Percentiles rank a stretch among this genome's conserved stretches.
These are phyloP conservation scores for Bellardia bayeri DNA, from an alignment of 2,888 invertebrate species.

Conservation along the genomic window DNA sequence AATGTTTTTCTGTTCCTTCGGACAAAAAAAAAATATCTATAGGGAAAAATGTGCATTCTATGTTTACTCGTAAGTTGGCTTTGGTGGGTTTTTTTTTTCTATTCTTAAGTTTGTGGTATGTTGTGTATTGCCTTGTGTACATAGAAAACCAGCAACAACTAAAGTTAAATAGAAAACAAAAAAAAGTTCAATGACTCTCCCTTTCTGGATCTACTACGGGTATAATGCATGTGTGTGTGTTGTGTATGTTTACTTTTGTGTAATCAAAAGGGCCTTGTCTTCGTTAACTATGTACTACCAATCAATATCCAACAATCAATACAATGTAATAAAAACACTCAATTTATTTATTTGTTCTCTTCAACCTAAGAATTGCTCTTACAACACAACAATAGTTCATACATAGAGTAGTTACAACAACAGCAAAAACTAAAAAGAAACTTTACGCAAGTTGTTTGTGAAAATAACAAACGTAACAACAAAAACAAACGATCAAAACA, in stretches of 20 bases:
- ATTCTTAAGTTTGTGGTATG: conserved; percentile 47
- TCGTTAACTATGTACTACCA: conserved; percentile 23
- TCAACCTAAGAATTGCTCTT: conserved; percentile 31
- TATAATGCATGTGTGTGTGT: background rate
- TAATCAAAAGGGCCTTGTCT: conserved; percentile 61
- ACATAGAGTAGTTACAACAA: background rate
- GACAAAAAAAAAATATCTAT: background rate
- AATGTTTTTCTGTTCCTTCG: conserved; percentile 25
- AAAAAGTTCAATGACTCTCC: conserved; percentile 71
- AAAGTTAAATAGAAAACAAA: conserved; percentile 46
- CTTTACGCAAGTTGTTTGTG: conserved; percentile 41
- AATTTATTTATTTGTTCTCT: conserved; percentile 68
- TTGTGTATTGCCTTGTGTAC: conserved; percentile 40
- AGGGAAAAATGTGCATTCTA: conserved; percentile 26
- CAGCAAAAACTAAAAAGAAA: conserved; percentile 7
- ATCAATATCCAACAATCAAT: conserved; percentile 53
- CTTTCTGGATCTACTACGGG: conserved; percentile 26
- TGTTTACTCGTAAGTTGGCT: conserved; percentile 29
- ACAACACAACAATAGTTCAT: conserved; percentile 3
- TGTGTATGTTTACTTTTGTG: conserved; percentile 25
- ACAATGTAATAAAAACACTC: conserved; percentile 47
- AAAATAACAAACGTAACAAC: conserved; percentile 28
- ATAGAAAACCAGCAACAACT: conserved; percentile 31
- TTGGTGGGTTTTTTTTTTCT: conserved; percentile 30
- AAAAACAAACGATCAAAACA: conserved; percentile 42